Evolutionary conservation across 2,113 vertebrate genomes (phyloP).

Genomic region (Nibea albiflora): DNA sequence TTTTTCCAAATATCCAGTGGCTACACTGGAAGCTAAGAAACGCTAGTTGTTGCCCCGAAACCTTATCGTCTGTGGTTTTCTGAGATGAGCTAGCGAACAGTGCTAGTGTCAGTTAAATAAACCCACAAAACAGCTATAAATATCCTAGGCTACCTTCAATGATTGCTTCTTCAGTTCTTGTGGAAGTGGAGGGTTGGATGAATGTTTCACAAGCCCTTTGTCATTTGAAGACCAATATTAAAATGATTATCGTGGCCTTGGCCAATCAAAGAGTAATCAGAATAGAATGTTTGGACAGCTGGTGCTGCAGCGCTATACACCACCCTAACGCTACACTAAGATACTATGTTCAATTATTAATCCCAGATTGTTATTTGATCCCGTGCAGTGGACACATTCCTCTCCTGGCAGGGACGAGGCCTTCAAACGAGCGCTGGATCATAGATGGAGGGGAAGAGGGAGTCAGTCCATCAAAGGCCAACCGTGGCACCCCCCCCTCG

Average conservation of each 20-base stretch:
- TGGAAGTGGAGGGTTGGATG: neutral
- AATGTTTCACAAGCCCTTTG: neutral
- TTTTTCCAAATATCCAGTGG: too few relatives aligned
- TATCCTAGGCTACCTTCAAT: neutral
- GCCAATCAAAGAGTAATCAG: neutral
- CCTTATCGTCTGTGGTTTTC: too few relatives aligned
- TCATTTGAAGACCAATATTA: neutral
- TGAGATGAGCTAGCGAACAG: too few relatives aligned
- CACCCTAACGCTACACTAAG: neutral
- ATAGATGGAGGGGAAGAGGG: neutral
- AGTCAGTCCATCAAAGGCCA: conserved; percentile 29
- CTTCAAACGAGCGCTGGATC: neutral
- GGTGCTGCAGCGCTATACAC: neutral
- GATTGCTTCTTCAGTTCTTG: neutral
- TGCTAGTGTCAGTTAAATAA: too few relatives aligned
- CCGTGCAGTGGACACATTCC: neutral
- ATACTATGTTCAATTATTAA: conserved; percentile 17
- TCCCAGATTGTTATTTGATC: conserved; percentile 31
- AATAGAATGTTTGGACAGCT: neutral
- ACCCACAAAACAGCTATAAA: neutral
- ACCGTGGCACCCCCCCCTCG: neutral
- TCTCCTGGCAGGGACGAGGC: neutral
- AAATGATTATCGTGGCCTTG: neutral
- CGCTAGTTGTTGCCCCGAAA: too few relatives aligned
- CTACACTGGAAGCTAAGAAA: too few relatives aligned